Evolutionary conservation across 2,888 invertebrate genomes (phyloP), one percentile per base, ranked within the genome.

Genomic region (Dynastes maya): DNA sequence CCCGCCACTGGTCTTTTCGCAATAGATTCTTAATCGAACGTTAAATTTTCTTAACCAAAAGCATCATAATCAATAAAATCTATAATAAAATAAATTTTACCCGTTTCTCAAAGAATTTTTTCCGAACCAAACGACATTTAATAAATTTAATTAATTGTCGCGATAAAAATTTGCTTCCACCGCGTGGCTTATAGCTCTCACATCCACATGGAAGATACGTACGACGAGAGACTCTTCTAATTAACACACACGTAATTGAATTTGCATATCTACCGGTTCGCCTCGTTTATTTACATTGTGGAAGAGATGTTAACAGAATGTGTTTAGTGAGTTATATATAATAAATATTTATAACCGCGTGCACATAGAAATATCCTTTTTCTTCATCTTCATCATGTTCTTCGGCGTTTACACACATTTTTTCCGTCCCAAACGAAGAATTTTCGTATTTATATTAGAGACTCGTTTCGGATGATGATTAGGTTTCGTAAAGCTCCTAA

Each of bases 191-290:
- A 16, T 58, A 58, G 55, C 55, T 58, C 22, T 32, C 22, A n/a
- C 32, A n/a, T n/a, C 37, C 65, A 13, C 16, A 13, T 37, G 65
- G 65, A 32, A 22, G 40, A 32, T 29, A 49, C 13, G 29, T 29
- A 51, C 13, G 49, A 32, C 13, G 45, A 61, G 74, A 63, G 61
- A 61, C 8, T 64, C 8, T 13, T 45, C 74, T 75, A 75, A 75
- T 75, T 75, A 75, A 75, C 64, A 49, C 63, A 11, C 22, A 51
- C 64, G 64, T 75, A 75, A 75, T 75, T 75, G 74, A 61, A 75
- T 75, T 75, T 75, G 74, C 74, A 75, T 75, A 75, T 61, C n/a
- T 63, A 61, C 29, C 61, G 32, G 16, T 75, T 61, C 22, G 29
- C 55, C n/a, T 61, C 40, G 74, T 63, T 45, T 63, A 58, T 74